Base-by-base conservation (phyloP, 2,113 vertebrate genomes). In the Protomyctophum bolini region DNA sequence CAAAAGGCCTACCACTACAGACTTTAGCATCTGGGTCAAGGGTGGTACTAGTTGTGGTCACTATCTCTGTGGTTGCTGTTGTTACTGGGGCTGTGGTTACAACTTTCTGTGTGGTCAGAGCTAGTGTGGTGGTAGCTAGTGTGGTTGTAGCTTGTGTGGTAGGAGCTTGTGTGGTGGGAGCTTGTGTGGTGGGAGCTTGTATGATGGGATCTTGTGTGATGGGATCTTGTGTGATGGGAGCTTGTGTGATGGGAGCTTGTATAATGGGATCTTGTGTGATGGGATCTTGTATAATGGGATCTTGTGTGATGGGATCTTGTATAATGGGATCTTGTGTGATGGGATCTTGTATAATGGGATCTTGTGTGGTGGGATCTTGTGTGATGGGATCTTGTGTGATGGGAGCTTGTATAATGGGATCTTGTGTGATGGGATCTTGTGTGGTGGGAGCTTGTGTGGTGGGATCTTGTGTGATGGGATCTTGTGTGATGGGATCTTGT, bases 1-100 rank as follows among this genome's bases (percentile, higher is more conserved):
- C 90, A 10, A 99, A 98, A 14, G 95, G 91, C 56, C 93, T 90
- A 4, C 91, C 88, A 0, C 94, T 98, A 90, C 96, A 97, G 63
- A 90, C 77, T 58, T 94, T 92, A 0, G 93, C 77, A 0, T 91
- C 86, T 3, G 86, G 87, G 61, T 93, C 89, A 0, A 84, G 85
- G 8, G 76, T 73, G 5, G 6, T 1, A 0, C 15, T 3, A 11
- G 47, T 9, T 9, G 0, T 52, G 10, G 7, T 10, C 10, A 54
- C 47, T 0, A n/a, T 33, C 33, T 6, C 7, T 4, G 81, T 88
- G 61, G 69, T 72, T 64, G 46, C 58, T 1, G 77, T 11, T 10
- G 84, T 80, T 41, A 14, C 4, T 0, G 78, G 64, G 15, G 14
- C 77, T 0, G 80, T 75, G 68, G 76, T 83, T 0, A 49, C 46